Evolutionary conservation across 2,888 invertebrate species (phyloP).

Genomic region (Adelphocoris suturalis): DNA sequence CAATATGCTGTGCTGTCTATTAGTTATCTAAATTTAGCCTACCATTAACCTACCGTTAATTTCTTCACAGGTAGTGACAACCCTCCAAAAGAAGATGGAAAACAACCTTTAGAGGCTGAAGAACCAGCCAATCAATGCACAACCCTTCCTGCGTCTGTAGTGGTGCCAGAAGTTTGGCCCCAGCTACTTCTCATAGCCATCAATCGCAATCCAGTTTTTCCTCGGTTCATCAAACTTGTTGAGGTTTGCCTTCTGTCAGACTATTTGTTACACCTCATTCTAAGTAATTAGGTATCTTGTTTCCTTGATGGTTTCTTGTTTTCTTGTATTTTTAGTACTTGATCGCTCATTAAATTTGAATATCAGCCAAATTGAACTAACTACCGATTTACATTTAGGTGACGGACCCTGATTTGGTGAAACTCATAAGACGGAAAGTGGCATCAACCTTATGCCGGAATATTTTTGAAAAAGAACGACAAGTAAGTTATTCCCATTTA

Average conservation of each 20-base stretch:
- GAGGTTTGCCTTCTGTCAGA: conserved; percentile 82
- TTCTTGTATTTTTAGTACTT: too few species aligned
- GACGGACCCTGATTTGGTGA: conserved; percentile 91
- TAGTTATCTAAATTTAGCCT: too few species aligned
- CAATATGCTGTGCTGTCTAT: too few species aligned
- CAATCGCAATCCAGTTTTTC: conserved; percentile 96
- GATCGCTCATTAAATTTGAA: too few species aligned
- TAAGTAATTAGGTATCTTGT: too few species aligned
- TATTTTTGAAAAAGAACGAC: conserved; percentile 95
- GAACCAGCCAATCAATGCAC: conserved; percentile 42
- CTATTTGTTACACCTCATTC: too few species aligned
- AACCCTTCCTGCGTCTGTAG: conserved; percentile 85
- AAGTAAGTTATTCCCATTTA: conserved; percentile 81
- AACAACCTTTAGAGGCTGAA: conserved; percentile 57
- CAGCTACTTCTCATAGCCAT: conserved; percentile 97
- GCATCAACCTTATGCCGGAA: conserved; percentile 97
- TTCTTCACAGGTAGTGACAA: background rate
- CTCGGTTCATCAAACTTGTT: conserved; percentile 97
- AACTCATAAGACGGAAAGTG: conserved; percentile 94
- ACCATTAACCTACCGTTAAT: background rate
- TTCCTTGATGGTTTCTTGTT: too few species aligned
- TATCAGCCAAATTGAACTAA: too few species aligned
- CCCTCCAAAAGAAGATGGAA: conserved; percentile 49
- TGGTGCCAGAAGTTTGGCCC: conserved; percentile 97
- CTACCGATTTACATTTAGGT: conserved; percentile 83